A percentile compares a stretch with the other conserved stretches of the same genome.
These are phyloP conservation scores for Corythaixoides concolor DNA, from an alignment of 2,113 vertebrate species.

Conservation along the genomic window DNA sequence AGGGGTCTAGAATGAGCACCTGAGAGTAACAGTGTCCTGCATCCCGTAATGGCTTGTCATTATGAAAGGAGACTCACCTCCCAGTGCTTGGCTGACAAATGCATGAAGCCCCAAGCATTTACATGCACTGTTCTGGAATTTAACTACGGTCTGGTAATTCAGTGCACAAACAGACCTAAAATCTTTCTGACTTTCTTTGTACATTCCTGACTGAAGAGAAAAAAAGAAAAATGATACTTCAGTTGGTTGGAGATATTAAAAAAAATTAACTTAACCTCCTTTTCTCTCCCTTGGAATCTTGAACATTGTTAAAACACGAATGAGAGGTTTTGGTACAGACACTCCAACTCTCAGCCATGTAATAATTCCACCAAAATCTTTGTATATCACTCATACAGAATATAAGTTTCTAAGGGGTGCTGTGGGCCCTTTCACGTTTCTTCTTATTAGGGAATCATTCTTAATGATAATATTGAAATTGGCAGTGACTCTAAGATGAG, in stretches of 20 bases:
- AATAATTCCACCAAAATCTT: neutral
- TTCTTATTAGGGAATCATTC: neutral
- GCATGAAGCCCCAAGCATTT: neutral
- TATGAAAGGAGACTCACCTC: neutral
- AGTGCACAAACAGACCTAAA: neutral
- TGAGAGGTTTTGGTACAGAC: neutral
- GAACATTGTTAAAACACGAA: neutral
- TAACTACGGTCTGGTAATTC: neutral
- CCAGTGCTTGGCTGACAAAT: neutral
- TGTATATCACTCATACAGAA: neutral
- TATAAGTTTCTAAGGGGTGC: neutral
- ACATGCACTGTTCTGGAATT: neutral
- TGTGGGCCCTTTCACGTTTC: neutral
- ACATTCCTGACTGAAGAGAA: neutral
- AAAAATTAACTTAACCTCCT: neutral
- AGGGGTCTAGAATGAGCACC: neutral
- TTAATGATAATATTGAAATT: neutral
- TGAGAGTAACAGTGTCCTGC: neutral
- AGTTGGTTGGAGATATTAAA: neutral
- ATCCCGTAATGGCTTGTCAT: neutral
- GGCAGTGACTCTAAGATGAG: neutral
- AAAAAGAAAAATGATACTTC: neutral
- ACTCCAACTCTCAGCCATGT: neutral
- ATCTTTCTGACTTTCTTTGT: neutral
- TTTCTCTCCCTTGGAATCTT: neutral